Percentiles rank a stretch among this genome's conserved stretches.
Conservation (phyloP, 37 sponge, comb jelly and placozoan species). For the Ianthella basta region DNA sequence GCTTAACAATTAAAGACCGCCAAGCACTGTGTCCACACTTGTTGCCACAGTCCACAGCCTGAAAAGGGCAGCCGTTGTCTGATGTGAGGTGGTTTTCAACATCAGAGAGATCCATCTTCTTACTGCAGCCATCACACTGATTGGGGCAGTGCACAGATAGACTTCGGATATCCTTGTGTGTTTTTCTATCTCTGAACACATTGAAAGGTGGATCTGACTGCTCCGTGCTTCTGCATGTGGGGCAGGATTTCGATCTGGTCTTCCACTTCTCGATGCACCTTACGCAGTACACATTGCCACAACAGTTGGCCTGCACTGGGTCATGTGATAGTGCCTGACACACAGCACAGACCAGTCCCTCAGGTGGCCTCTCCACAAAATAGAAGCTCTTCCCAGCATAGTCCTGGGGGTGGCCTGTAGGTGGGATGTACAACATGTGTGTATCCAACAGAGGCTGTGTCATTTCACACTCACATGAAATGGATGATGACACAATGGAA, state of each 20-base stretch:
- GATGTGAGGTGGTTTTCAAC: conserved; percentile 41
- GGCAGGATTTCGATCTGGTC: conserved; percentile 43
- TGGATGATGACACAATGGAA: too few species aligned
- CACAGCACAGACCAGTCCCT: conserved; percentile 59
- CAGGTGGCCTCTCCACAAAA: conserved; percentile 59
- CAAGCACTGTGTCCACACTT: conserved; percentile 47
- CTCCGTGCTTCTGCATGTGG: conserved; percentile 37
- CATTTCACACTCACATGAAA: too few species aligned
- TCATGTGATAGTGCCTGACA: conserved; percentile 51
- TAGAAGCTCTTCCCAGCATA: conserved; percentile 29
- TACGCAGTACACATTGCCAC: conserved; percentile 68
- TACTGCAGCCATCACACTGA: conserved; percentile 60
- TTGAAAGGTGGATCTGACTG: background rate
- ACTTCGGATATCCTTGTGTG: conserved; percentile 26
- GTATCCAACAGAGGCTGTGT: too few species aligned
- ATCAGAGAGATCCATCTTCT: conserved; percentile 41
- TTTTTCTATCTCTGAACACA: background rate
- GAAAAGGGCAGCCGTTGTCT: conserved; percentile 44
- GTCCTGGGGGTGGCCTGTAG: too few species aligned
- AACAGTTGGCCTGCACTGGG: conserved; percentile 69
- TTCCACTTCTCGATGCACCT: conserved; percentile 59
- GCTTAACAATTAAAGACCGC: conserved; percentile 47
- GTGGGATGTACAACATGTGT: too few species aligned
- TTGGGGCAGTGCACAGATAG: conserved; percentile 59
- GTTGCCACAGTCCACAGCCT: conserved; percentile 39